Base-by-base conservation (phyloP, 2,113 vertebrate genomes). In the Lepus europaeus region DNA sequence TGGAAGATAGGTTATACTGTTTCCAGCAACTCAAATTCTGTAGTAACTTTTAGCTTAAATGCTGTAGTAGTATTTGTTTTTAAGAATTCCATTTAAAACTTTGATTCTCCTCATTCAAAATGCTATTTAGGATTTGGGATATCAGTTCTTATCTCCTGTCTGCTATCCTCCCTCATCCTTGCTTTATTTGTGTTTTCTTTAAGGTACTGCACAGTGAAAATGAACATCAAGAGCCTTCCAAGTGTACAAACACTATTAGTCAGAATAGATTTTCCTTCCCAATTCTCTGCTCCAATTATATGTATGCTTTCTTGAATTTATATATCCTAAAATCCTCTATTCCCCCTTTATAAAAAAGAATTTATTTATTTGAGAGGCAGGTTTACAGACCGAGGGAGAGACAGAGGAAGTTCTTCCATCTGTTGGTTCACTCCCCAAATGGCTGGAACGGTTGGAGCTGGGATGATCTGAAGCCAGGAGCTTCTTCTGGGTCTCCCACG, bases 1-100 rank as follows among this genome's bases (percentile, higher is more conserved):
- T 87, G 86, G 31, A 66, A 29, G 76, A 39, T 78, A 85, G 53
- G 51, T 77, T 83, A 59, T 1, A 70, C 61, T 89, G 12, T 85
- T 94, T 53, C 77, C 61, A 82, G 2, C 53, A 86, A 89, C 49
- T 66, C 70, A 69, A 70, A 74, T 68, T 78, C 22, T 25, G 56
- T 88, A 77, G 10, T 88, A 84, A 73, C 63, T 89, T 66, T 80
- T 91, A 59, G 31, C 66, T 85, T 89, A 85, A 76, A 49, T 66
- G 56, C 77, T 66, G 25, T 84, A 22, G 22, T 61, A 84, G 45
- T 29, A 12, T 79, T 96, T 94, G 7, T 78, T 80, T 88, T 25
- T 89, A 81, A 74, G 39, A 92, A 86, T 88, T 94, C 51, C 63
- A 27, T 6, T 53, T 36, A 89, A 39, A 22, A 76, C 49, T 39